phyloP scores from a whole-genome alignment of 2,797 vertebrate species.

The Triplophysa bombifrons region DNA sequence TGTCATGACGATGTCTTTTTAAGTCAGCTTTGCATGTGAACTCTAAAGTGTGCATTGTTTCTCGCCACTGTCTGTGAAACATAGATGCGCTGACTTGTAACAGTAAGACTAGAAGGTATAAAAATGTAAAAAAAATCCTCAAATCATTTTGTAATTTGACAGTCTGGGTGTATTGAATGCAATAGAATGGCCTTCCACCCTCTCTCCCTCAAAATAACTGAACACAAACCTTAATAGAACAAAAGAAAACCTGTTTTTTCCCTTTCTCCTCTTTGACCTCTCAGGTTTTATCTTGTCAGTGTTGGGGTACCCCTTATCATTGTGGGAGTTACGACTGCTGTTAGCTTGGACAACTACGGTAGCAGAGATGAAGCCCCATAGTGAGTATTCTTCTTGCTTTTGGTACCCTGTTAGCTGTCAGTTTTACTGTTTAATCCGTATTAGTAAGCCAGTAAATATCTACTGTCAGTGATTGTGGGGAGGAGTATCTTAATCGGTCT shows the following conservation, averaged over 20 bases:
- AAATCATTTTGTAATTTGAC: background rate
- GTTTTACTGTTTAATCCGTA: conserved; percentile 16
- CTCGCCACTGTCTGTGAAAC: background rate
- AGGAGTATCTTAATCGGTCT: conserved; percentile 40
- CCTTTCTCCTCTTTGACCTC: conserved; percentile 34
- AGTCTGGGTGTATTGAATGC: background rate
- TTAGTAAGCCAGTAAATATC: conserved; percentile 38
- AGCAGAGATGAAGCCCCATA: conserved; percentile 83
- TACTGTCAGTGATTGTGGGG: conserved; percentile 38
- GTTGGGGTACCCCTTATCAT: conserved; percentile 90
- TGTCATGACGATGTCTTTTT: conserved; percentile 1
- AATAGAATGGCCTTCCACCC: background rate
- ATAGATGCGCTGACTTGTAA: background rate
- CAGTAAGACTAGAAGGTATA: background rate
- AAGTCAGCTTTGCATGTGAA: background rate
- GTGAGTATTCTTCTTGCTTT: conserved; percentile 76
- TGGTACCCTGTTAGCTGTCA: conserved; percentile 22
- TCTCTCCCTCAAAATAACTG: background rate
- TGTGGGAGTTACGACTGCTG: conserved; percentile 89
- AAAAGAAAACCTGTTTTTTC: background rate
- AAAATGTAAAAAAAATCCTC: no score
- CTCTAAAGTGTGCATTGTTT: background rate
- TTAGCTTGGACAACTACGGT: conserved; percentile 91
- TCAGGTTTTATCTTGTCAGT: conserved; percentile 91
- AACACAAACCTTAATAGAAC: no score